Evolutionary conservation across 2,888 invertebrate species (phyloP).

Genomic region (Tiliacea citrago): DNA sequence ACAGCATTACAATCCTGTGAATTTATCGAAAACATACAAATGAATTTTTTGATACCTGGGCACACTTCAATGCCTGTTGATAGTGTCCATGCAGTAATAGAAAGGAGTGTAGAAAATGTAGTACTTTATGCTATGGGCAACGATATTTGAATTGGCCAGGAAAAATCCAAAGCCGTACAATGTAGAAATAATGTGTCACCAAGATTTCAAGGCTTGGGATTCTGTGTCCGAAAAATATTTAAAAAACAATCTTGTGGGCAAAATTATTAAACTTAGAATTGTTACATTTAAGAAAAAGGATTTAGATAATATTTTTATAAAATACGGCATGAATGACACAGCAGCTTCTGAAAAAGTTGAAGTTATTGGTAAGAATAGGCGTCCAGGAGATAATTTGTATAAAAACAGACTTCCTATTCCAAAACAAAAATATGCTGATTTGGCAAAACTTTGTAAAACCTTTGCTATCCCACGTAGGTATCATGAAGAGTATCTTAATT

Average conservation of each 20-base stretch:
- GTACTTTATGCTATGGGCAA: neutral
- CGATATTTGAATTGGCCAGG: neutral
- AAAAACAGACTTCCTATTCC: neutral
- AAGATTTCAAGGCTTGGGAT: no score
- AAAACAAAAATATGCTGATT: neutral
- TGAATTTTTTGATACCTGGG: neutral
- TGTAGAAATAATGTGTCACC: neutral
- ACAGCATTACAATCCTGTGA: slow-evolving; percentile 1
- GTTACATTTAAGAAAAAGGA: no score
- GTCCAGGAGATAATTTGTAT: no score
- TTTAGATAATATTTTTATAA: no score
- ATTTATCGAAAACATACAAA: neutral
- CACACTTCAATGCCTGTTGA: slow-evolving; percentile 1
- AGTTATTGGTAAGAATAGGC: no score
- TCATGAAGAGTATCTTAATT: no score
- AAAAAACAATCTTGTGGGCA: neutral
- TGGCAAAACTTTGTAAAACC: neutral
- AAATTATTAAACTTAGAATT: no score
- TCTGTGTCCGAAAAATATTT: no score
- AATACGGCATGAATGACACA: no score
- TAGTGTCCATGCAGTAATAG: neutral
- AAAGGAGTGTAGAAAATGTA: neutral
- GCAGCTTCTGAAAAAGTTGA: no score
- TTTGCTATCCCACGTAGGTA: neutral
- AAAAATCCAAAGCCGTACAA: neutral